phyloP scores from a whole-genome alignment of 1,140 invertebrate species.

The Chironomus striatipennis region DNA sequence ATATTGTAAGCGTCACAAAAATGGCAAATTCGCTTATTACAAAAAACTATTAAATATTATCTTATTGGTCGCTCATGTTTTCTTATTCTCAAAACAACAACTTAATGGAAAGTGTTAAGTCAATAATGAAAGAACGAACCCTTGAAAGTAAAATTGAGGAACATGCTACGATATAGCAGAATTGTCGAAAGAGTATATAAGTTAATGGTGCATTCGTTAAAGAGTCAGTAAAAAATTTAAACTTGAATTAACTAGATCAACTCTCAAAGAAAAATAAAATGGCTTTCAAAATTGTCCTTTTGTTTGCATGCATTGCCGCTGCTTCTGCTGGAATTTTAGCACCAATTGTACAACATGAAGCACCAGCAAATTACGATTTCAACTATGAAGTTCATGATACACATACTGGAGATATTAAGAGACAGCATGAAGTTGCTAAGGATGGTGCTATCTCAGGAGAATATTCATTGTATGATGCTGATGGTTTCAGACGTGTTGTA shows the following conservation, averaged over 20 bases:
- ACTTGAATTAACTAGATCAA: not conserved
- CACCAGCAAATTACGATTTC: constrained; percentile 49
- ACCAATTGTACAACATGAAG: constrained; percentile 29
- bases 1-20: no score
- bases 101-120: no score
- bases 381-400: constrained; percentile 64
- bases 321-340: not conserved
- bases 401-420: constrained; percentile 60
- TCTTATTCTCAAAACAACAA: no score
- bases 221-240: not conserved
- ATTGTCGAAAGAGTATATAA: no score
- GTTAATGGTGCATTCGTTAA: not conserved
- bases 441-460: constrained; percentile 61
- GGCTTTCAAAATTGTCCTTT: not conserved
- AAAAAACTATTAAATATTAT: no score
- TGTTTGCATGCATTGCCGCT: not conserved
- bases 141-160: no score
- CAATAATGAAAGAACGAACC: no score
- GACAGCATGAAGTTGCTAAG: constrained; percentile 55
- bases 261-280: not conserved
- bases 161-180: no score
- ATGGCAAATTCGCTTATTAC: no score
- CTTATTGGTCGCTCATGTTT: no score
- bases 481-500: constrained; percentile 46
- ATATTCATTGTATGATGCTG: constrained; percentile 64